These are phyloP conservation scores for Rhaphigaster nebulosa DNA, from an alignment of 2,888 invertebrate genomes.

Conservation along the genomic window DNA sequence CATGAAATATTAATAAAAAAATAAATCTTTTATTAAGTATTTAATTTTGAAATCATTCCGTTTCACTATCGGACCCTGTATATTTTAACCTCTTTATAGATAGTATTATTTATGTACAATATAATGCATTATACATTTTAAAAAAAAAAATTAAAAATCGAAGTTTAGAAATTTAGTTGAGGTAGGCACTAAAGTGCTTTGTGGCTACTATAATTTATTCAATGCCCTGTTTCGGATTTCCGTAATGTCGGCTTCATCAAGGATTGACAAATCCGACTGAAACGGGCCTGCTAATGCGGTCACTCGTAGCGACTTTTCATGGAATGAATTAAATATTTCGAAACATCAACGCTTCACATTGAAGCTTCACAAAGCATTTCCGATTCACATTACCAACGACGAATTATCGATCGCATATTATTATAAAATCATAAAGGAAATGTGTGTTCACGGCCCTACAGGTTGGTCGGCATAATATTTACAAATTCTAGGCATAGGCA, in stretches of 20 bases:
- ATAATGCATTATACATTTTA: too few species aligned
- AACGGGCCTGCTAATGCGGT: neutral
- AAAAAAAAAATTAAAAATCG: too few species aligned
- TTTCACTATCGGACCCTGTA: too few species aligned
- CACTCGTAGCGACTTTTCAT: neutral
- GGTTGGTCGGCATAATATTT: neutral
- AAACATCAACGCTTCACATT: neutral
- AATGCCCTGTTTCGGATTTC: neutral
- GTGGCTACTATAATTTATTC: neutral
- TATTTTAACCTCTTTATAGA: too few species aligned
- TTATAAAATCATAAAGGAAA: neutral
- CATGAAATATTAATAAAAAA: too few species aligned
- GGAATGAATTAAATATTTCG: neutral
- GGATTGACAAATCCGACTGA: neutral
- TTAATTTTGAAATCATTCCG: too few species aligned
- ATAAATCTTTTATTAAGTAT: too few species aligned
- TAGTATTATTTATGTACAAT: too few species aligned
- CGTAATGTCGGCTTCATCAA: neutral
- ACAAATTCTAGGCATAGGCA: neutral
- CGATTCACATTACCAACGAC: neutral
- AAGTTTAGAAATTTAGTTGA: too few species aligned
- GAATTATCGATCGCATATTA: neutral
- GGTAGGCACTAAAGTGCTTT: neutral
- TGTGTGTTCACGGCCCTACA: neutral
- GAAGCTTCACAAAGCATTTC: too few species aligned